phyloP scores from a whole-genome alignment of 2,888 invertebrate species.

The Imbricaverruca yamaguchii region DNA sequence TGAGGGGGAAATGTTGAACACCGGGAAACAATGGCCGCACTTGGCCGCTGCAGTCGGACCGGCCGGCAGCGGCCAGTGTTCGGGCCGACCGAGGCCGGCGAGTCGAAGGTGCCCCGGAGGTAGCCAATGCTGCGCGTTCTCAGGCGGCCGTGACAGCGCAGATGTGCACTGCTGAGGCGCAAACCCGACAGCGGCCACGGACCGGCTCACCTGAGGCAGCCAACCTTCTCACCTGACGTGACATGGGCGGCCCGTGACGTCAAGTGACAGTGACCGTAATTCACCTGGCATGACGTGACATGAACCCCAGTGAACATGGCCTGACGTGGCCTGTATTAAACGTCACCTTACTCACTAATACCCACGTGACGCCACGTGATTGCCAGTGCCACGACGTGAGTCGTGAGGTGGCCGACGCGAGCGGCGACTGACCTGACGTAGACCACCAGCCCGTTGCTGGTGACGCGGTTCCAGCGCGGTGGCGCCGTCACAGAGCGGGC shows the following conservation, averaged over 20 bases:
- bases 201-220: too few relatives aligned
- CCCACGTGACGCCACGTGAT: background rate
- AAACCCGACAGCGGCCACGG: background rate
- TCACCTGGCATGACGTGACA: background rate
- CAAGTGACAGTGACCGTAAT: background rate
- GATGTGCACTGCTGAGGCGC: background rate
- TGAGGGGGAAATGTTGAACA: too few relatives aligned
- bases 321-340: background rate
- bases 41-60: background rate
- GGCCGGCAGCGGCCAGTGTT: background rate
- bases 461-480: conserved; percentile 20
- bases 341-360: background rate
- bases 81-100: background rate
- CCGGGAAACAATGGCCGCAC: background rate
- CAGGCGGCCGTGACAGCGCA: background rate
- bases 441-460: conserved; percentile 15
- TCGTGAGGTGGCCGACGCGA: background rate
- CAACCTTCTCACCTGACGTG: too few relatives aligned
- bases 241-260: background rate
- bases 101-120: background rate
- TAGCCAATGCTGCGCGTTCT: background rate
- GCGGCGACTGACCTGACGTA: conserved; percentile 16
- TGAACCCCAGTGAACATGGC: background rate
- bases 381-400: background rate
- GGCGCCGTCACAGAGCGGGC: conserved; percentile 10